Evolutionary conservation across 2,888 invertebrate species (phyloP).

Genomic region (Phaonia tiefii): DNA sequence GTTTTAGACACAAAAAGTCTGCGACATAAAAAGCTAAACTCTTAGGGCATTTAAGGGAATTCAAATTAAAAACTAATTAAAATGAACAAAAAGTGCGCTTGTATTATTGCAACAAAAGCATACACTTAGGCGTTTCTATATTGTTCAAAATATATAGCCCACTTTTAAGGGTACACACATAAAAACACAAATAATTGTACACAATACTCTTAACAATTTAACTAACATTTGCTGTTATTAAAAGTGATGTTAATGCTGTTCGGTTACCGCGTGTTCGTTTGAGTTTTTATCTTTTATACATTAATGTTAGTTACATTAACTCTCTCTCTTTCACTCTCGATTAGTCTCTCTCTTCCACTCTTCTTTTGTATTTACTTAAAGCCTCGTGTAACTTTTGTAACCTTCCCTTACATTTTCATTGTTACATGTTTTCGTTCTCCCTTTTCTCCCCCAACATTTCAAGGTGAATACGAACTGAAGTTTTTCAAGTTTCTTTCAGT

Average conservation of each 20-base stretch:
- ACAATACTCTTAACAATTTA: background rate
- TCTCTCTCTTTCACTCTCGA: slow-evolving; percentile 1
- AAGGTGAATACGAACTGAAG: slow-evolving; percentile 64
- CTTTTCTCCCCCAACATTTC: slow-evolving; percentile 49
- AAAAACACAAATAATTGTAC: background rate
- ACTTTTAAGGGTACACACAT: too few species aligned
- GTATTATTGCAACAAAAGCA: background rate
- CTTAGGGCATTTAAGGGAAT: too few species aligned
- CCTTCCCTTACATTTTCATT: background rate
- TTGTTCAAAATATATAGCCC: background rate
- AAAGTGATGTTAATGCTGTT: too few species aligned
- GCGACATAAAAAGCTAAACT: background rate
- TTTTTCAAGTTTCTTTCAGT: slow-evolving; percentile 21
- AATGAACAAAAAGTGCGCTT: too few species aligned
- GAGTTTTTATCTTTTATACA: slow-evolving; percentile 10
- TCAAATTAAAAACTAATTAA: too few species aligned
- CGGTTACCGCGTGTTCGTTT: background rate
- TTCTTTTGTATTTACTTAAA: background rate
- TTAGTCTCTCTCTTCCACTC: background rate
- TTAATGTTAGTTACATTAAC: slow-evolving; percentile 11
- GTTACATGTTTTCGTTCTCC: background rate
- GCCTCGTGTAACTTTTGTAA: background rate
- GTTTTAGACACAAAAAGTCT: background rate
- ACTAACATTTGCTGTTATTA: too few species aligned
- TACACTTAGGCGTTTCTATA: background rate